These are phyloP conservation scores for Seira ritae DNA, from an alignment of 2,888 invertebrate species.

Conservation along the genomic window DNA sequence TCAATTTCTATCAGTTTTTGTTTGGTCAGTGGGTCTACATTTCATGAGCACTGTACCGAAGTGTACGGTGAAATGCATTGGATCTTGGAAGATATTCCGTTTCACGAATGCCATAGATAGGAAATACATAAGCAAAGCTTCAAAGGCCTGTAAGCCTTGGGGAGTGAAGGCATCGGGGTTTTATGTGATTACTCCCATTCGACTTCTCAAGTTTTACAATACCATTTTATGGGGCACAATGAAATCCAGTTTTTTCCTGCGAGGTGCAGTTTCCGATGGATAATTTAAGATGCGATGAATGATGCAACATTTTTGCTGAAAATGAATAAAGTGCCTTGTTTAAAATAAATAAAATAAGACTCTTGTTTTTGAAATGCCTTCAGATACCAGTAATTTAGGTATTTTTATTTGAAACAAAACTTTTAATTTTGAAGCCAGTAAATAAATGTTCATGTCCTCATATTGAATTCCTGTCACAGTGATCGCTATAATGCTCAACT, in stretches of 20 bases:
- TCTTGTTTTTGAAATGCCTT: too few relatives aligned
- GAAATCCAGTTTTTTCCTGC: neutral
- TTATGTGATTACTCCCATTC: neutral
- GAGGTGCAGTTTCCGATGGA: too few relatives aligned
- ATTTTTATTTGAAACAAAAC: too few relatives aligned
- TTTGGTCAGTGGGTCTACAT: neutral
- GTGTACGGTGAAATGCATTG: neutral
- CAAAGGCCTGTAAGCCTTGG: slow-evolving; percentile 11
- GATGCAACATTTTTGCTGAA: too few relatives aligned
- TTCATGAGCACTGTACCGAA: neutral
- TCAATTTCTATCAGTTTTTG: neutral
- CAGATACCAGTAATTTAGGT: too few relatives aligned
- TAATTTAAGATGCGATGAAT: too few relatives aligned
- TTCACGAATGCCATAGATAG: neutral
- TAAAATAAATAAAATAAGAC: too few relatives aligned
- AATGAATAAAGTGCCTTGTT: too few relatives aligned
- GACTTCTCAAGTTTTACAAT: neutral
- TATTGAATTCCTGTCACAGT: too few relatives aligned
- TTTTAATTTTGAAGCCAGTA: too few relatives aligned
- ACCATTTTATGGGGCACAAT: neutral
- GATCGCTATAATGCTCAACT: too few relatives aligned
- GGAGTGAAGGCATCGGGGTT: neutral
- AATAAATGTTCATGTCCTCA: too few relatives aligned
- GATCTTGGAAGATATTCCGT: neutral
- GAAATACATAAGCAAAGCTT: neutral